Conservation (phyloP, 2,888 invertebrate genomes). For the Stramonita haemastoma region DNA sequence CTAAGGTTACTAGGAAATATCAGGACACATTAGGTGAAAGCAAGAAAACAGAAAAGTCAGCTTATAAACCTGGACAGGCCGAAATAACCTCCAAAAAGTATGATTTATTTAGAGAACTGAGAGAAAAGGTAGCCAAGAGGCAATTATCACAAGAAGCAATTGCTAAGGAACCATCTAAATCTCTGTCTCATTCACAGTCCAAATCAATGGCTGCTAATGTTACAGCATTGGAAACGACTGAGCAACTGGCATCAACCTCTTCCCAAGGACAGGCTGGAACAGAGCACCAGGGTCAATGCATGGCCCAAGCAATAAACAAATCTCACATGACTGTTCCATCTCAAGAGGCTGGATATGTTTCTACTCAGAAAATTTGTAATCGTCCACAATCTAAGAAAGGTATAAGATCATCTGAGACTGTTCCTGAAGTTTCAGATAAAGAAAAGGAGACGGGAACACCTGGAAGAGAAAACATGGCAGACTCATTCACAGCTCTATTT, state of each 20-base stretch:
- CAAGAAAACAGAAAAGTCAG: not conserved
- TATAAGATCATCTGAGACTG: not conserved
- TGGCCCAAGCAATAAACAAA: not conserved
- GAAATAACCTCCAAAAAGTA: not conserved
- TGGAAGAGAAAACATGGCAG: not conserved
- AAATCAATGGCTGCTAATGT: not conserved
- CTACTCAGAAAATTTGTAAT: not conserved
- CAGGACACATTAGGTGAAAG: not conserved
- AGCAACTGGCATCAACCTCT: not conserved
- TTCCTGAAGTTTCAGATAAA: not conserved
- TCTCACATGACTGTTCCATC: not conserved
- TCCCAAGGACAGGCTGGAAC: not conserved
- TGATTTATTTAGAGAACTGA: conserved; percentile 16
- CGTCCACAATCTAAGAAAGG: not conserved
- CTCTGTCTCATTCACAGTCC: not conserved
- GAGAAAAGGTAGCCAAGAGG: not conserved
- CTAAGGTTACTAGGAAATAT: not conserved
- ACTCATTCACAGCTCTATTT: too few species aligned
- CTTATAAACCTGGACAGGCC: not conserved
- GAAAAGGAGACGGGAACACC: not conserved
- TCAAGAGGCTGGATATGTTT: not conserved
- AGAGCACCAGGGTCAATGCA: not conserved
- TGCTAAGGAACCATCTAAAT: not conserved
- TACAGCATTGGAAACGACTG: not conserved
- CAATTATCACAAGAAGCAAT: not conserved